These are phyloP conservation scores for Pogonus chalceus DNA, from an alignment of 1,140 invertebrate species.

Conservation along the genomic window DNA sequence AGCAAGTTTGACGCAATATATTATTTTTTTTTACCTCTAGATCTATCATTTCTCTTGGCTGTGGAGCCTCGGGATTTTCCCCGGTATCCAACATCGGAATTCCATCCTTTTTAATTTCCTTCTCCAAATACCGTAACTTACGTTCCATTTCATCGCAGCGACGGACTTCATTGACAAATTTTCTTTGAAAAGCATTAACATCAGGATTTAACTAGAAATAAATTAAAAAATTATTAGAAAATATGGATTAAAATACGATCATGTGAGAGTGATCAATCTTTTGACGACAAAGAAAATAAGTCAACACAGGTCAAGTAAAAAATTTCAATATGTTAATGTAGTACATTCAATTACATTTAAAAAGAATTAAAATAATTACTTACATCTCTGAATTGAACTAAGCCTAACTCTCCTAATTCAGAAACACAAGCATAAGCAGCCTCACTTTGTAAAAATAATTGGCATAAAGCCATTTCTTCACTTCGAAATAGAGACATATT, in stretches of 20 bases:
- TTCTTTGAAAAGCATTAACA: slow-evolving; percentile 91
- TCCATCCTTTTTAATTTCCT: slow-evolving; percentile 95
- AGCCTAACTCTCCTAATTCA: slow-evolving; percentile 83
- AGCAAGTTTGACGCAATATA: slow-evolving; percentile 9
- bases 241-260: too few species aligned
- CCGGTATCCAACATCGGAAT: slow-evolving; percentile 96
- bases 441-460: slow-evolving; percentile 85
- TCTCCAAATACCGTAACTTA: slow-evolving; percentile 90
- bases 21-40: slow-evolving; percentile 60
- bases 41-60: slow-evolving; percentile 98
- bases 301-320: too few species aligned
- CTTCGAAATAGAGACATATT: slow-evolving; percentile 63
- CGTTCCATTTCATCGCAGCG: slow-evolving; percentile 95
- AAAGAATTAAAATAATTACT: slow-evolving; percentile 34
- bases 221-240: slow-evolving; percentile 8
- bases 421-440: slow-evolving; percentile 89
- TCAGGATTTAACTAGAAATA: slow-evolving; percentile 74
- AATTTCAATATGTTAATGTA: too few species aligned
- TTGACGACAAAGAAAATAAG: too few species aligned
- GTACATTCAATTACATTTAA: not conserved
- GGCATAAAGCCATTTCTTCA: slow-evolving; percentile 86
- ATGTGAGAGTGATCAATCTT: too few species aligned
- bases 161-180: slow-evolving; percentile 90
- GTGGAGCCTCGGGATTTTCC: slow-evolving; percentile 95
- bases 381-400: slow-evolving; percentile 88